phyloP scores from a whole-genome alignment of 2,797 vertebrate species.

The Micrastur ruficollis region DNA sequence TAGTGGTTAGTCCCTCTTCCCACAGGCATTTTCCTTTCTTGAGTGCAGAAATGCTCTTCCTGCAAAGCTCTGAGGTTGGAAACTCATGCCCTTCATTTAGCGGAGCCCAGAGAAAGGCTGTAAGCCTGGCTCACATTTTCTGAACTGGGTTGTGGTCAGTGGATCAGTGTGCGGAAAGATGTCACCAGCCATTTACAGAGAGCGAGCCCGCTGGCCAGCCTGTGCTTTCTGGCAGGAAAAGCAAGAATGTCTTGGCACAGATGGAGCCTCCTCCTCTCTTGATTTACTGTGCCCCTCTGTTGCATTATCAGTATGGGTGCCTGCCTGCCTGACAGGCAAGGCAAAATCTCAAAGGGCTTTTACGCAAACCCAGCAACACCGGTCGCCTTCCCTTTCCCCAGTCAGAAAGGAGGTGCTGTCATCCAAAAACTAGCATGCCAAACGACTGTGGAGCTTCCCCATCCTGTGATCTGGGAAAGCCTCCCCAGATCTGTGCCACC shows the following conservation, averaged over 20 bases:
- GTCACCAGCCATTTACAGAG: not conserved
- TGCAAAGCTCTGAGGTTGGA: not conserved
- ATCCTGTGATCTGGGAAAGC: not conserved
- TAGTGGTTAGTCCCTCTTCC: not conserved
- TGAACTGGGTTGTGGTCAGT: rapidly evolving
- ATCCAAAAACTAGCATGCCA: not conserved
- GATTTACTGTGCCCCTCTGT: not conserved
- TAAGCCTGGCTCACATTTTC: not conserved
- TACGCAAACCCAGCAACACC: not conserved
- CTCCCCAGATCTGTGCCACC: not conserved
- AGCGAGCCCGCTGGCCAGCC: rapidly evolving
- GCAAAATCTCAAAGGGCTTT: not conserved
- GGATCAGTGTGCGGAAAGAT: not conserved
- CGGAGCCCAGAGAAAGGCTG: not conserved
- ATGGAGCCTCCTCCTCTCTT: not conserved
- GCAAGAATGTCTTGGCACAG: not conserved
- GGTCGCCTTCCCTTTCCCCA: rapidly evolving
- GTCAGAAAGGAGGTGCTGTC: not conserved
- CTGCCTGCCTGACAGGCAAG: not conserved
- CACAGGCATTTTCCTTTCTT: not conserved
- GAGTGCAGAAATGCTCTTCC: not conserved
- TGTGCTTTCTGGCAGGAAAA: not conserved
- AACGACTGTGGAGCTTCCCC: rapidly evolving
- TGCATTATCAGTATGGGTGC: not conserved
- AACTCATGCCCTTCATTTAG: not conserved